A percentile compares a stretch with the other conserved stretches of the same genome.
phyloP scores from a whole-genome alignment of 1,140 invertebrate species.

The Holotrichia oblita region DNA sequence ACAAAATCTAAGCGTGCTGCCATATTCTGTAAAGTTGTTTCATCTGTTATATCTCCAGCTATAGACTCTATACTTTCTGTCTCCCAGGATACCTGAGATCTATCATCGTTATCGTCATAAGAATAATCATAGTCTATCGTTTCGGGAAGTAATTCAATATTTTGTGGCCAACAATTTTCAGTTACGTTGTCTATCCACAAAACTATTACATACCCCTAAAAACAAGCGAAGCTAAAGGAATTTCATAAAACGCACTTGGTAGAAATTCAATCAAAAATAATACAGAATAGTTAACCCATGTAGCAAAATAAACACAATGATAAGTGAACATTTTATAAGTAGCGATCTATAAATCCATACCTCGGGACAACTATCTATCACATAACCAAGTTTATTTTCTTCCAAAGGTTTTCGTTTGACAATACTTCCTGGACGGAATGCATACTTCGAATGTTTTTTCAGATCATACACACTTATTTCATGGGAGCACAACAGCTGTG shows the following conservation, averaged over 20 bases:
- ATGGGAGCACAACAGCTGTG: constrained; percentile 74
- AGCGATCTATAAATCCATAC: constrained; percentile 66
- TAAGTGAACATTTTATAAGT: no score
- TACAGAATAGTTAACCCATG: no score
- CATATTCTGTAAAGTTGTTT: constrained; percentile 57
- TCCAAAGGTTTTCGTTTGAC: constrained; percentile 79
- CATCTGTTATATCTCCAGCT: constrained; percentile 56
- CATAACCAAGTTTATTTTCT: constrained; percentile 81
- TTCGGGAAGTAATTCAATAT: constrained; percentile 56
- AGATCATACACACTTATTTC: constrained; percentile 96
- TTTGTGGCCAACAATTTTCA: constrained; percentile 90
- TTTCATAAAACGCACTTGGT: no score
- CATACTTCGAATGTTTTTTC: constrained; percentile 94
- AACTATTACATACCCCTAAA: constrained; percentile 71
- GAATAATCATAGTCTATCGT: constrained; percentile 69
- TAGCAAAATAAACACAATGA: no score
- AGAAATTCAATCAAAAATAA: no score
- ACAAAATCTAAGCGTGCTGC: constrained; percentile 58
- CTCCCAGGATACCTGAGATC: constrained; percentile 77
- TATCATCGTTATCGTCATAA: constrained; percentile 66
- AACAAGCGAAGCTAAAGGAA: no score
- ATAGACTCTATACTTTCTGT: constrained; percentile 75
- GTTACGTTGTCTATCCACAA: constrained; percentile 88
- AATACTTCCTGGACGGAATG: constrained; percentile 89
- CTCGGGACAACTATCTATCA: constrained; percentile 87